phyloP scores from a whole-genome alignment of 2,888 invertebrate genomes.

The Brenthis daphne region DNA sequence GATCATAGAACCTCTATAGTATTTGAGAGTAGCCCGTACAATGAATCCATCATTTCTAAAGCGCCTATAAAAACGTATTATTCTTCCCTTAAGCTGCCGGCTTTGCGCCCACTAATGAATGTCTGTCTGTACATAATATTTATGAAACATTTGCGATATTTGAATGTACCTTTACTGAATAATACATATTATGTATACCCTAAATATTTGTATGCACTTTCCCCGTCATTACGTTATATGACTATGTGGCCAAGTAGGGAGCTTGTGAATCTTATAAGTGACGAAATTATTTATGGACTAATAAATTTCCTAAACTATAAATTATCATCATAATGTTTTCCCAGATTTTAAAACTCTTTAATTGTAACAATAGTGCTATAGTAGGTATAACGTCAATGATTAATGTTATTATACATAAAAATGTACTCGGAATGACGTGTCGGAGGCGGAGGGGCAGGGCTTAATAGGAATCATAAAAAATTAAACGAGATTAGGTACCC shows the following conservation, averaged over 20 bases:
- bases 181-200: not conserved
- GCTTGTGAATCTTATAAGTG: constrained; percentile 34
- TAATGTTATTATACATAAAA: constrained; percentile 34
- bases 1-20: constrained; percentile 36
- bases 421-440: constrained; percentile 21
- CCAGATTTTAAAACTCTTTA: constrained; percentile 16
- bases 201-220: constrained; percentile 6
- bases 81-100: not conserved
- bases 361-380: constrained; percentile 39
- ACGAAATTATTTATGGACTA: constrained; percentile 21
- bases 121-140: constrained; percentile 2
- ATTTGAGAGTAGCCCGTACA: constrained; percentile 49
- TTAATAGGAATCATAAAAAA: constrained; percentile 15
- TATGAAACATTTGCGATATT: not conserved
- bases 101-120: not conserved
- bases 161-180: not conserved
- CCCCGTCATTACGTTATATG: constrained; percentile 17
- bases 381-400: constrained; percentile 27
- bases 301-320: constrained; percentile 10
- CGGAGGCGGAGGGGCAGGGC: constrained; percentile 4
- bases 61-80: not conserved
- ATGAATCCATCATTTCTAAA: constrained; percentile 7
- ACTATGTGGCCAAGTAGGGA: constrained; percentile 36
- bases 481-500: constrained; percentile 42
- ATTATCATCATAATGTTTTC: constrained; percentile 4